Base-by-base conservation (phyloP, 2,797 vertebrate genomes). In the Melanotaenia trifasciata region DNA sequence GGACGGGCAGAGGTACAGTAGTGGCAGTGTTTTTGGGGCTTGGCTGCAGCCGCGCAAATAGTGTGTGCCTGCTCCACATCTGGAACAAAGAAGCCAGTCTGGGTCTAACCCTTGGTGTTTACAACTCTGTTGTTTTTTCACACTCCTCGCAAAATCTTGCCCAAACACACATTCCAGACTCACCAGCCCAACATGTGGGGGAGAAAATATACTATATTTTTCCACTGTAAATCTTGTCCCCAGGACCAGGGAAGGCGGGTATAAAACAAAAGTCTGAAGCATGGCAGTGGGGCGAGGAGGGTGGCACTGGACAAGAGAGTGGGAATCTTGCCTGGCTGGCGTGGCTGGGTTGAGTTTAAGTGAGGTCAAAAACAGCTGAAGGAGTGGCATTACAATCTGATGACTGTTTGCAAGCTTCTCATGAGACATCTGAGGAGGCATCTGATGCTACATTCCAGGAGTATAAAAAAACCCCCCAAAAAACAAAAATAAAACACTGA, bases 51-150 rank as follows among this genome's bases (percentile, higher is more conserved):
- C 70, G 72, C 70, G 33, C 67, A 64, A 74, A 81, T 47, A 70
- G 65, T 47, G 58, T 57, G 69, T 20, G 81, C 72, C 84, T 84
- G 72, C 86, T 79, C 62, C 85, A 92, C 93, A 94, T 94, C 93
- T 94, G 94, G 94, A 94, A 93, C 80, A 87, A 86, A 91, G 91
- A 86, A 91, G 72, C 81, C 82, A 85, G 90, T 91, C 87, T 90
- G 92, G 88, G 87, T 89, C 89, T 84, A 88, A 43, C 82, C 80
- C 90, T 89, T 24, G 58, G 86, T 92, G 89, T 94, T 94, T 93
- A 94, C 90, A 90, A 80, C 88, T 78, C 79, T 91, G 90, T 94
- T 94, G 93, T 94, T 94, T 92, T 94, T 92, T 93, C 91, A 92
- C 92, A 93, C 91, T 90, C 81, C 90, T 90, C 64, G 26, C 92